phyloP scores from a whole-genome alignment of 2,797 vertebrate species.

The Geotrypetes seraphini region DNA sequence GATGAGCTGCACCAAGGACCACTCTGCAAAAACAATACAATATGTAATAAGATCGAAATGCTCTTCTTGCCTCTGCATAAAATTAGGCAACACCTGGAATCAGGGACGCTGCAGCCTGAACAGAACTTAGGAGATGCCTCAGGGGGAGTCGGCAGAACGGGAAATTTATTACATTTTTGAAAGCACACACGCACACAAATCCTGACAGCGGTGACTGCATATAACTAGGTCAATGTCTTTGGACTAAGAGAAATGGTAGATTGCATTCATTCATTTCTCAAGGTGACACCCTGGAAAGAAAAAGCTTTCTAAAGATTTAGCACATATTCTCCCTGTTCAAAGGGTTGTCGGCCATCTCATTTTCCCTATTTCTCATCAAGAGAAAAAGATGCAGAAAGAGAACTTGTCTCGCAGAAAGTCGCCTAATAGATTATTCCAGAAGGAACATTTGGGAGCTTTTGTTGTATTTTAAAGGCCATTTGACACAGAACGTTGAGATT shows the following conservation, averaged over 20 bases:
- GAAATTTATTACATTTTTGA: neutral
- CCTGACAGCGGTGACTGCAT: fast-evolving
- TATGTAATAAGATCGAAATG: neutral
- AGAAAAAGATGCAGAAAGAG: neutral
- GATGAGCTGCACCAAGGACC: neutral
- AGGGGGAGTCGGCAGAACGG: neutral
- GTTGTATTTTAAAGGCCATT: too few relatives aligned
- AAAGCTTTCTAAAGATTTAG: neutral
- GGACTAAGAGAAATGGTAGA: neutral
- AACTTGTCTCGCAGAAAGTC: conserved; percentile 7
- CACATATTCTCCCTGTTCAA: neutral
- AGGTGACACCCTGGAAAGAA: neutral
- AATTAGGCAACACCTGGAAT: neutral
- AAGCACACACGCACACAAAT: neutral
- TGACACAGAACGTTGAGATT: too few relatives aligned
- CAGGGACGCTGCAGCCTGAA: neutral
- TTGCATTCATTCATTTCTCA: neutral
- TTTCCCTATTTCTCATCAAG: too few relatives aligned
- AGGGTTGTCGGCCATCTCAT: too few relatives aligned
- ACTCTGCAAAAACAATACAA: neutral
- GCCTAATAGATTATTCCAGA: neutral
- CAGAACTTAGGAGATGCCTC: neutral
- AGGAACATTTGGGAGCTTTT: conserved; percentile 9
- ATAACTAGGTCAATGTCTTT: neutral
- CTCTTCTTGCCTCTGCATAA: neutral